Base-by-base conservation (phyloP, 1,140 invertebrate species). In the Brachystomella parvula region DNA sequence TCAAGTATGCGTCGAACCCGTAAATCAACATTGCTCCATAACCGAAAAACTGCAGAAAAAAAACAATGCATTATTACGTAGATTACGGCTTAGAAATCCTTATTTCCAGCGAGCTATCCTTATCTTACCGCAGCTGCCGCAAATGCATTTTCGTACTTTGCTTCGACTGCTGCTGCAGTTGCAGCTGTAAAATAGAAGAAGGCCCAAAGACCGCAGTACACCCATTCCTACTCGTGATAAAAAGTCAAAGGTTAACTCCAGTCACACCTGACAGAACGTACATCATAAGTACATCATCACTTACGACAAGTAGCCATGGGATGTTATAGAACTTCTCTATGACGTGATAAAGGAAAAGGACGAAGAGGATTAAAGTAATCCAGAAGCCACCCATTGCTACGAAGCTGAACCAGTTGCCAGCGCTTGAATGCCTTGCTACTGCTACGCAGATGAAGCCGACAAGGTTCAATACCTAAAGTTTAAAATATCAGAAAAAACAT, bases 351-450 rank as follows among this genome's bases (percentile, higher is more conserved):
- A 92, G 75, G 77, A 93, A 93, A 63, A 93, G 83, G 0, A 85
- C 81, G 21, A 94, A 82, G 19, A 94, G 77, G 49, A 92, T 86
- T 17, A 86, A 84, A 0, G 88, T 91, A 66, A 89, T 86, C 84
- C 89, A 90, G 74, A 94, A 88, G n/a, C 87, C 91, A 28, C 83
- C 83, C 83, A 90, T 90, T 0, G 90, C 82, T 0, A 94, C 87
- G 76, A 89, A 88, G 75, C 85, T 88, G 76, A 90, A 92, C 83
- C 85, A 94, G 31, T 78, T 77, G 47, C 82, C 82, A 32, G 71
- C 72, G 64, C 83, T 81, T 47, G 82, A 81, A 65, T 78, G 76
- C 1, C 70, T 71, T 15, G 87, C 85, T 3, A 83, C 81, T 69
- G 85, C 83, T 30, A 90, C 85, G 75, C 87, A 90, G 64, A 94